Evolutionary conservation across 2,797 vertebrate genomes (phyloP), one percentile per base, ranked within the genome.

Genomic region (Catamblyrhynchus diadema): DNA sequence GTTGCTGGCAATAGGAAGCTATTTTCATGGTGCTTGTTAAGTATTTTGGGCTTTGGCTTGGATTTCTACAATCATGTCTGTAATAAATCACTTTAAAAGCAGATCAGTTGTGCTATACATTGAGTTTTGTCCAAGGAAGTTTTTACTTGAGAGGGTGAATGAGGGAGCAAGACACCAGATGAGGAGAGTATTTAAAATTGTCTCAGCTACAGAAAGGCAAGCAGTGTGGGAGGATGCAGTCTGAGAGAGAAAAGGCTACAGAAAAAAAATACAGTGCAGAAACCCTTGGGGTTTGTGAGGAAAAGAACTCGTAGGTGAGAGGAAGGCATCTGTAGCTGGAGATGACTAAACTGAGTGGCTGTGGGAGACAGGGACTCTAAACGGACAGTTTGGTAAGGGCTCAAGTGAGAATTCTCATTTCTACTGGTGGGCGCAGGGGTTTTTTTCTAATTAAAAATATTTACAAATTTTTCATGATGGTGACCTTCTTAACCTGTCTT

Each of bases 381-480:
- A 25, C 13, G 60, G 39, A 6, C 50, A 30, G 5, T 62, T 70
- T 64, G 16, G 33, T 56, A 60, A 2, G 2, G 20, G 33, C 18
- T 88, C 27, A 28, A 56, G 42, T 53, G 24, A 70, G 47, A 83
- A 51, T 62, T 90, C 48, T 77, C 8, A 4, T 78, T 69, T 70
- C 47, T 73, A 13, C 35, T 30, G 32, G 17, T 14, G 5, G 7
- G 8, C 23, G 5, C 3, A 6, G 0, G 18, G 24, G 0, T 15
- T 65, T 74, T 45, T 61, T 72, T 5, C 47, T 54, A 47, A 62
- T 32, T 57, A 65, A 86, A 93, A 84, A 61, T 7, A 54, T 47
- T 72, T 17, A 33, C 6, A 18, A 6, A 9, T 44, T 79, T 88
- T 82, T 73, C 18, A 15, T 27, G 11, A 13, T 7, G 7, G 8